A percentile compares a stretch with the other conserved stretches of the same genome.
Conservation (phyloP, 2,797 vertebrate genomes). For the Florisuga fusca region DNA sequence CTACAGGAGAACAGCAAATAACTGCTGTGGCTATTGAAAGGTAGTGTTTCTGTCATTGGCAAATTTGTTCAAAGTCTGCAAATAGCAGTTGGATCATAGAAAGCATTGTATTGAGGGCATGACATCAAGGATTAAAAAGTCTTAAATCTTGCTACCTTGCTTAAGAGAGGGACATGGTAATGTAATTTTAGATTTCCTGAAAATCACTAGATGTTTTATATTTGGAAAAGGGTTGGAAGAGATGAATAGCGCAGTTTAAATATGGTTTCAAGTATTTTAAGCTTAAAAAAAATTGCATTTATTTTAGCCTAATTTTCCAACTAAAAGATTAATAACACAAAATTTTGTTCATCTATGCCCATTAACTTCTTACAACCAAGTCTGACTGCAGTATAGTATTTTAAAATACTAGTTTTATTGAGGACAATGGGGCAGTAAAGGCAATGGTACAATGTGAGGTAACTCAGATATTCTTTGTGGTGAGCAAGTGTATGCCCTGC, state of each 20-base stretch:
- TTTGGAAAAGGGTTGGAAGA: neutral
- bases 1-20: neutral
- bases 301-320: neutral
- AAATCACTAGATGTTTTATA: neutral
- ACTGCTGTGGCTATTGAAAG: neutral
- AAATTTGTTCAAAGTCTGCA: neutral
- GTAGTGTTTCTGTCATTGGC: neutral
- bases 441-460: neutral
- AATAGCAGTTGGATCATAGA: neutral
- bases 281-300: neutral
- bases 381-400: neutral
- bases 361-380: neutral
- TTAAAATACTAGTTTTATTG: neutral
- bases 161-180: neutral
- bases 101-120: neutral
- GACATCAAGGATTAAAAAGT: neutral
- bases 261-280: neutral
- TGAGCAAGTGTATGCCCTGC: fast-evolving
- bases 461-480: no score
- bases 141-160: neutral
- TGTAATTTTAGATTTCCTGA: neutral
- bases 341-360: neutral
- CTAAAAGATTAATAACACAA: neutral
- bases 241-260: neutral
- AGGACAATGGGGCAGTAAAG: neutral